Conservation (phyloP, 1,140 invertebrate genomes). For the Drosophila sucinea region DNA sequence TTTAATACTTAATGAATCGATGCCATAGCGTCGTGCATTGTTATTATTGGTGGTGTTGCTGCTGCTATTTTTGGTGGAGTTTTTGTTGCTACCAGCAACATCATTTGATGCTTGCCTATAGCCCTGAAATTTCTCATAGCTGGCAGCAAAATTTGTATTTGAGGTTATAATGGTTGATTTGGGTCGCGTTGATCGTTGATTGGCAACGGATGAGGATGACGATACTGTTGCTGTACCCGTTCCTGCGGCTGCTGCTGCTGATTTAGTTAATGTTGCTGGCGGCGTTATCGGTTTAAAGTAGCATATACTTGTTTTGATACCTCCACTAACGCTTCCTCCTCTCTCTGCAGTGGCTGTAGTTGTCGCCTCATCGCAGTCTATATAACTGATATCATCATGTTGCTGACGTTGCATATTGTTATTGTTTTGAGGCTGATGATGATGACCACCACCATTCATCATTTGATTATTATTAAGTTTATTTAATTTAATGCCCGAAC, state of each 20-base stretch:
- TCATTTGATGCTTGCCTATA: conserved; percentile 68
- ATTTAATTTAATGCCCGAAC: conserved; percentile 1
- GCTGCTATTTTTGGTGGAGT: conserved; percentile 8
- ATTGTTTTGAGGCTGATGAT: conserved; percentile 36
- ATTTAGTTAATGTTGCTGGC: conserved; percentile 40
- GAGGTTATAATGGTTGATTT: conserved; percentile 74
- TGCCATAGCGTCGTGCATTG: conserved; percentile 58
- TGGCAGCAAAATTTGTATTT: conserved; percentile 68
- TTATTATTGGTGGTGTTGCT: conserved; percentile 13
- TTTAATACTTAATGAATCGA: conserved; percentile 75
- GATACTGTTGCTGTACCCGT: conserved; percentile 13
- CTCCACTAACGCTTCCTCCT: neutral
- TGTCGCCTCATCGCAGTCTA: conserved; percentile 77
- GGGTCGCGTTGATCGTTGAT: conserved; percentile 49
- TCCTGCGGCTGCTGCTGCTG: conserved; percentile 34
- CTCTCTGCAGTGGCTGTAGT: conserved; percentile 18
- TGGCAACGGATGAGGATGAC: conserved; percentile 6
- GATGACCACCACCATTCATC: conserved; percentile 15
- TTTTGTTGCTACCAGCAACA: conserved; percentile 3
- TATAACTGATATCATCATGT: conserved; percentile 77
- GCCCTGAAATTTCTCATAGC: conserved; percentile 67
- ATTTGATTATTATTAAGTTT: conserved; percentile 25
- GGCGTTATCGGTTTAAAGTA: conserved; percentile 70
- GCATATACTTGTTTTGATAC: conserved; percentile 43
- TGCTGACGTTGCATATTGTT: conserved; percentile 62